Base-by-base conservation (phyloP, 2,888 invertebrate species). In the Callosobruchus maculatus region DNA sequence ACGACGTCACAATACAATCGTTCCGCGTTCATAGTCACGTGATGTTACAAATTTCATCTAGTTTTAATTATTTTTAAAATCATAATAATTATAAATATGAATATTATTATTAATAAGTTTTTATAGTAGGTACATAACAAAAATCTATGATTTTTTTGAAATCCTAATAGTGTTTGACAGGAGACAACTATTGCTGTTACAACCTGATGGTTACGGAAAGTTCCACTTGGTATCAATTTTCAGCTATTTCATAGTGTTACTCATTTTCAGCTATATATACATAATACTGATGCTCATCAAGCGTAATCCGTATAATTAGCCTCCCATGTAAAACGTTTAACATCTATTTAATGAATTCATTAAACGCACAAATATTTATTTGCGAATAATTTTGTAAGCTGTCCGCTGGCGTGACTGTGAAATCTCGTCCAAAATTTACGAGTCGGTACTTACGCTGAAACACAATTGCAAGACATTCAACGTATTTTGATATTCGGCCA, bases 401-500 rank as follows among this genome's bases (percentile, higher is more conserved):
- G 18, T 49, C 49, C 13, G 49, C 13, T 18, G 13, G 13, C 49
- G 49, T 3, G 49, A 49, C 49, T 49, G 49, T 49, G 4, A 49
- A 49, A 49, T 49, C 49, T 49, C 49, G 13, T 49, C 49, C 49
- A 49, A 49, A 49, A 49, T 49, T 49, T 49, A 49, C 49, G 49
- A 49, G 7, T 1, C 49, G 49, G 49, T 18, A 49, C 49, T 49
- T 49, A 49, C 13, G 13, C 7, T 18, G 13, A 49, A 49, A 49
- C 49, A 49, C 49, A 49, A 49, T 49, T 49, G 49, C 49, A 49
- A 49, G 49, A 49, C 49, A 49, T 49, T 68, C 68, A 68, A 68
- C 68, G 68, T 49, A 22, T 68, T 68, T 68, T 68, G 68, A 68
- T 68, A 68, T 68, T 21, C 21, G 22, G 68, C 68, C 68, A 68